Conservation (phyloP, 2,113 vertebrate species). For the Cygnus atratus region DNA sequence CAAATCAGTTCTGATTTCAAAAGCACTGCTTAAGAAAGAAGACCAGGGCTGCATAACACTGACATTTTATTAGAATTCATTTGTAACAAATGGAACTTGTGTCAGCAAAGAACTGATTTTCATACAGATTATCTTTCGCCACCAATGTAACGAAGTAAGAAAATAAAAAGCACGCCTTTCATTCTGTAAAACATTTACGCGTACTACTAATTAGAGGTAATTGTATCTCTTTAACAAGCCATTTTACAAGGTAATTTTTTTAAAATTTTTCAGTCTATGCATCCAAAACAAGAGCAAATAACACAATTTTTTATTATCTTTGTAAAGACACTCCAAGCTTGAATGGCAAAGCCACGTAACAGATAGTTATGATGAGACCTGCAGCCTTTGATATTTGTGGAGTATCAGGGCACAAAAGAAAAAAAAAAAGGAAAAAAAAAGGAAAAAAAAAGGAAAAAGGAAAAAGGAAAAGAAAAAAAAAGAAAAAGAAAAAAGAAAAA, state of each 20-base stretch:
- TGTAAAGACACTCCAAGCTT: constrained; percentile 97
- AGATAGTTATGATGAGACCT: constrained; percentile 87
- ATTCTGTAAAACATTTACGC: constrained; percentile 98
- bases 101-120: constrained; percentile 99
- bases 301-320: constrained; percentile 91
- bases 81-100: constrained; percentile 99
- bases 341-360: constrained; percentile 94
- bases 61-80: constrained; percentile 99
- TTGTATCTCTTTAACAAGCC: constrained; percentile 99
- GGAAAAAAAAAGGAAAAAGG: neutral
- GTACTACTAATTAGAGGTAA: constrained; percentile 99
- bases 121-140: constrained; percentile 98
- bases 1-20: constrained; percentile 23
- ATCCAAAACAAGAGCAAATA: constrained; percentile 99
- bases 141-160: constrained; percentile 99
- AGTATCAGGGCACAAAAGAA: constrained; percentile 86
- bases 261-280: constrained; percentile 97
- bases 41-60: constrained; percentile 95
- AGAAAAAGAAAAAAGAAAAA: constrained; percentile 29
- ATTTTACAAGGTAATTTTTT: constrained; percentile 89
- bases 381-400: constrained; percentile 86
- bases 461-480: constrained; percentile 1
- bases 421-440: neutral
- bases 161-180: constrained; percentile 99
- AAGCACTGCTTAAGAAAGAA: constrained; percentile 78